Evolutionary conservation across 2,113 vertebrate species (phyloP), one percentile per base, ranked within the genome.

Genomic region (Pelvicachromis taeniatus): DNA sequence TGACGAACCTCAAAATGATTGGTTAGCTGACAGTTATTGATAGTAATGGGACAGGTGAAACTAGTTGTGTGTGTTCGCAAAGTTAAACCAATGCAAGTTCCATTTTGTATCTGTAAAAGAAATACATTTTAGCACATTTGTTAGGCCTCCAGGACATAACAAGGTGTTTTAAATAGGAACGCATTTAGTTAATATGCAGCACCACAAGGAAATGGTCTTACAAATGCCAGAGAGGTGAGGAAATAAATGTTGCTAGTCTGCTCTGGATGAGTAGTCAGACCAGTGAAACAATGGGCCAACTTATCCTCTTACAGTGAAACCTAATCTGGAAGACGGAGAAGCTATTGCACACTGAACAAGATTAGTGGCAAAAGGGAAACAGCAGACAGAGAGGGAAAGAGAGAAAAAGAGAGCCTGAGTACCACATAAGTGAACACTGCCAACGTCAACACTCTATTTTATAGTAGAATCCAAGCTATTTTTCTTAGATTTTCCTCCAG

Each of bases 401-500:
- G 81, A 80, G 70, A 56, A 53, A 88, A 59, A 81, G 45, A 14
- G 48, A 92, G 82, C 91, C 85, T 26, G 70, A 86, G 82, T 68
- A 35, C 40, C 83, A 82, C 70, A 75, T 53, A 38, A 93, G 77
- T 63, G 77, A 91, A 79, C 54, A 14, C 78, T 85, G 93, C 92
- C 89, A 94, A 90, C 81, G 80, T 93, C 91, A 94, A 91, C 92
- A 89, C 83, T 80, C 63, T 9, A 58, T 81, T 90, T 93, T 84
- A 90, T 45, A 77, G 61, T 48, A 42, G 29, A 92, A 80, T 87
- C 86, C 70, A 6, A 78, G 31, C 55, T 59, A 77, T 88, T 90
- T 87, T 83, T 84, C 89, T 89, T 61, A 48, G 52, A 81, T 86
- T 91, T 91, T 78, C 83, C 89, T 90, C 78, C 85, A 78, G 80